phyloP scores from a whole-genome alignment of 2,888 invertebrate species.

The Terebella lapidaria region DNA sequence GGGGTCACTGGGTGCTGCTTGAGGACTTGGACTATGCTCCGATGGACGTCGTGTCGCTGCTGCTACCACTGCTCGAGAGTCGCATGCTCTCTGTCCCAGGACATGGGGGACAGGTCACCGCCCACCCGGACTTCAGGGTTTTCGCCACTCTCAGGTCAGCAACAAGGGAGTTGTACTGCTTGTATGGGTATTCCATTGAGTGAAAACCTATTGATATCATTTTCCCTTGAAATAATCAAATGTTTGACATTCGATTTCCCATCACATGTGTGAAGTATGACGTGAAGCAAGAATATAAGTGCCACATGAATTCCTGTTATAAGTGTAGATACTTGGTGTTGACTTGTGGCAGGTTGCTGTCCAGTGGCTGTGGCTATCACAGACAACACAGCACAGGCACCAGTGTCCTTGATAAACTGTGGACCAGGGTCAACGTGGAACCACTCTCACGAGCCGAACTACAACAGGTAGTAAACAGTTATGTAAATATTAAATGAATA shows the following conservation, averaged over 20 bases:
- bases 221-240: no score
- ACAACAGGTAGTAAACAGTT: constrained; percentile 61
- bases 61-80: constrained; percentile 80
- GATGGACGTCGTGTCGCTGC: constrained; percentile 82
- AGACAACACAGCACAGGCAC: constrained; percentile 40
- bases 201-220: no score
- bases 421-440: constrained; percentile 75
- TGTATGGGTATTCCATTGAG: no score
- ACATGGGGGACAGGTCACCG: constrained; percentile 74
- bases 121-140: constrained; percentile 82
- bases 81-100: constrained; percentile 79
- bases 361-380: constrained; percentile 62
- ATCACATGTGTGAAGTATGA: no score
- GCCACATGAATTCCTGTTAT: no score
- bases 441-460: constrained; percentile 73
- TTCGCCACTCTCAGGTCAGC: constrained; percentile 75
- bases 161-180: neutral
- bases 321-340: no score
- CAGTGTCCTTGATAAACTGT: constrained; percentile 72
- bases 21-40: constrained; percentile 95
- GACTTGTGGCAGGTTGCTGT: constrained; percentile 62
- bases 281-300: no score
- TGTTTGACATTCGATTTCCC: no score
- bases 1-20: constrained; percentile 75
- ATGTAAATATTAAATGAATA: no score